phyloP scores from a whole-genome alignment of 2,113 vertebrate species.

The Etia nguti region DNA sequence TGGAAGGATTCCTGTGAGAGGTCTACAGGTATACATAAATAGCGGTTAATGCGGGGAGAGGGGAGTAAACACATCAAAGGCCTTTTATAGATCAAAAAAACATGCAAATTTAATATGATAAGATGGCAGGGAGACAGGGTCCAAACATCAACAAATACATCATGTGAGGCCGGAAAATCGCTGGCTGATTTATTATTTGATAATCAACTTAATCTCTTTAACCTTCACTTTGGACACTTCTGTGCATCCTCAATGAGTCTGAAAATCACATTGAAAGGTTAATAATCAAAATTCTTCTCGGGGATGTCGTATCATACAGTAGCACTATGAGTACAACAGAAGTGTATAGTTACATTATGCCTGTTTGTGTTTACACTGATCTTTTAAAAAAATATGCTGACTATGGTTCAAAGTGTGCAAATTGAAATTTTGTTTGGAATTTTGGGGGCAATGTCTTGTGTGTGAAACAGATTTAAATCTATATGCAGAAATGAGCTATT shows the following conservation, averaged over 20 bases:
- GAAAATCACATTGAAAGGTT: constrained; percentile 41
- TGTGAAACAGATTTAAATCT: constrained; percentile 6
- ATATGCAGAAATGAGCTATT: background rate
- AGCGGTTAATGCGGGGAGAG: background rate
- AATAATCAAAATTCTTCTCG: constrained; percentile 14
- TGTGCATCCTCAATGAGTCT: constrained; percentile 37
- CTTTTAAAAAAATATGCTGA: constrained; percentile 38
- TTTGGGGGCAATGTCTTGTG: background rate
- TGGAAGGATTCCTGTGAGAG: constrained; percentile 17
- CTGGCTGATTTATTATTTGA: constrained; percentile 58
- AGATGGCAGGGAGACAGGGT: background rate
- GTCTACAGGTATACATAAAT: constrained; percentile 26
- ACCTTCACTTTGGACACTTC: constrained; percentile 49
- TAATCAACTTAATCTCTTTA: constrained; percentile 62
- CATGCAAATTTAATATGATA: constrained; percentile 9
- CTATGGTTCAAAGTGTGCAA: background rate
- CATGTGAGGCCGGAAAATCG: constrained; percentile 31
- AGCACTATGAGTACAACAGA: background rate
- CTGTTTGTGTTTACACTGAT: constrained; percentile 51
- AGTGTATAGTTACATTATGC: background rate
- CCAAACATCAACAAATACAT: constrained; percentile 41
- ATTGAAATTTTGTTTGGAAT: constrained; percentile 43
- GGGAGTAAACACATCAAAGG: constrained; percentile 8
- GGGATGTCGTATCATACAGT: background rate
- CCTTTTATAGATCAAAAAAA: constrained; percentile 5